Evolutionary conservation across 2,888 invertebrate species (phyloP), one percentile per base, ranked within the genome.

Genomic region (Stegana nigrithorax): DNA sequence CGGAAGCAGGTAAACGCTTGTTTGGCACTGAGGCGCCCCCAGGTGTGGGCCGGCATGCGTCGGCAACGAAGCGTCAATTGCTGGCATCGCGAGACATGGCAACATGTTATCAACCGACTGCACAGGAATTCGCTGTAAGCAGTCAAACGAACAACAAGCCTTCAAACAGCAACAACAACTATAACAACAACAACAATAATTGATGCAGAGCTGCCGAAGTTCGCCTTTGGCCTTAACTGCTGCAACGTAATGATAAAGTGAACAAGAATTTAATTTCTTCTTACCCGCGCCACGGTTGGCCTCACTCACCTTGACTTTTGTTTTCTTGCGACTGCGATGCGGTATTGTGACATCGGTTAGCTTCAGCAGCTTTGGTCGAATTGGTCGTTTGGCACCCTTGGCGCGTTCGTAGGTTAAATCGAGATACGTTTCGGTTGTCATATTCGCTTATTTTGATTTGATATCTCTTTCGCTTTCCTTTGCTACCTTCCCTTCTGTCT

Each of bases 381-480:
- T 73, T 10, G 83, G 82, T 59, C 85, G 81, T 68, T 85, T 85
- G 21, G 75, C 63, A 59, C 77, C 73, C 67, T 84, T 85, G 23
- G 73, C 67, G 39, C 82, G 80, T 53, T 85, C 85, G 64, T 80
- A 83, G 36, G 78, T 70, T 68, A 81, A 68, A 68, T 83, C 82
- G 72, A 83, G 75, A 79, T 80, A 83, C 42, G 81, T 81, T 80
- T 85, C 84, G 62, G 85, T 82, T 69, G 83, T 80, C 85, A 85
- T 85, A 12, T 47, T 8, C 23, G 7, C 25, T 47, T 47, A 12
- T 23, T 8, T 47, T 47, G 21, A 1, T 23, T 21, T 2, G 17
- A 10, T 19, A 19, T 50, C 14, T 50, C 27, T 32, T 32, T 32
- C 1, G 32, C n/a, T 36, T n/a, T 36, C n/a, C n/a, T 36, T n/a